Conservation (phyloP, 2,113 vertebrate species). For the Poeciliopsis retropinna region DNA sequence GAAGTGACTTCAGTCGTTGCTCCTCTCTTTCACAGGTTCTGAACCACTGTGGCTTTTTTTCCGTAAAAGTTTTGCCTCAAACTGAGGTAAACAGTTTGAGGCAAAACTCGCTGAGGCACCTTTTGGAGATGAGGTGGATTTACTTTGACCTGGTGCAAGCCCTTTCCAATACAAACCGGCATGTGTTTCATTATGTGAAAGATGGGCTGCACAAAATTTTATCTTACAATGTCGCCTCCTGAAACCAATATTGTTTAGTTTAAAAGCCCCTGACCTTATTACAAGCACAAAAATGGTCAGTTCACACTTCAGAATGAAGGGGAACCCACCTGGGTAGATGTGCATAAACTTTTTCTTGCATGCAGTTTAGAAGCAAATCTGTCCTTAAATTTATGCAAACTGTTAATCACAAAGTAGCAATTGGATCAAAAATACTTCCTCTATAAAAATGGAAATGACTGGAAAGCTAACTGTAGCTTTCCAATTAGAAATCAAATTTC, state of each 20-base stretch:
- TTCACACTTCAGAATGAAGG: background rate
- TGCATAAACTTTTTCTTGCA: background rate
- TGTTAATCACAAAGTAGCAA: no score
- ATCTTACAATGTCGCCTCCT: background rate
- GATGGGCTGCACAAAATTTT: slow-evolving; percentile 7
- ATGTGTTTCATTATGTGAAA: slow-evolving; percentile 18
- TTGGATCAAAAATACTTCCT: no score
- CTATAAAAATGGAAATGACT: no score
- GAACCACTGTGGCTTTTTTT: slow-evolving; percentile 12
- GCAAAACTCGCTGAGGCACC: slow-evolving; percentile 9
- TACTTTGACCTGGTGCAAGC: slow-evolving; percentile 24
- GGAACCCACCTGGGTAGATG: background rate
- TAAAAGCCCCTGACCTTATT: slow-evolving; percentile 20
- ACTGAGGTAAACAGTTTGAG: slow-evolving; percentile 29
- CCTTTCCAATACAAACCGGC: background rate
- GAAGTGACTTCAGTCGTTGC: slow-evolving; percentile 10
- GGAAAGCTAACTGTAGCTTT: background rate
- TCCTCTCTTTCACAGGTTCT: slow-evolving; percentile 26
- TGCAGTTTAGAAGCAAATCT: background rate
- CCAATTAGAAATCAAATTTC: background rate
- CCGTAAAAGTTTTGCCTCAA: slow-evolving; percentile 23
- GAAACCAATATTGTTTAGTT: slow-evolving; percentile 3
- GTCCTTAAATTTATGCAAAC: background rate
- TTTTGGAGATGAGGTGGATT: slow-evolving; percentile 13
- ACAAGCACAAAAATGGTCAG: background rate